Conservation (phyloP, 2,113 vertebrate species). For the Pygoscelis adeliae region DNA sequence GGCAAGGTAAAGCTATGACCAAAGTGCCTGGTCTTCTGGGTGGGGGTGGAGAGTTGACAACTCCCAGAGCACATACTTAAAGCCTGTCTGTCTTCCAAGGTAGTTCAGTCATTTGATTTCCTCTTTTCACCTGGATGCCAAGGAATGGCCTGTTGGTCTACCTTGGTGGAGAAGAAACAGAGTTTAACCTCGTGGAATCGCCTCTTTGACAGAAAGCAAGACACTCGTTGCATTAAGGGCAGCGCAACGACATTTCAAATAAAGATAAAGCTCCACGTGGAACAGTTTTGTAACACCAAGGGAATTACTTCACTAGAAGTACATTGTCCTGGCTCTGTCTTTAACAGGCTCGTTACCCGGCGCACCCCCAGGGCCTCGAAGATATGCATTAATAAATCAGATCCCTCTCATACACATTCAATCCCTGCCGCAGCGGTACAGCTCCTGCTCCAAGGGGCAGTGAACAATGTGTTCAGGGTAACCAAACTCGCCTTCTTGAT, state of each 20-base stretch:
- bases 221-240: rapidly evolving
- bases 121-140: not conserved
- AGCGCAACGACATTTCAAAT: rapidly evolving
- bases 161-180: not conserved
- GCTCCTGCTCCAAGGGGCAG: not conserved
- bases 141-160: rapidly evolving
- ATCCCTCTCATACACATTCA: rapidly evolving
- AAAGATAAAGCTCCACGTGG: not conserved
- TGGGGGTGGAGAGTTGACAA: not conserved
- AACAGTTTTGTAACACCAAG: not conserved
- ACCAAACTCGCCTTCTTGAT: rapidly evolving
- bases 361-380: rapidly evolving
- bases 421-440: not conserved
- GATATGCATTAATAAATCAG: not conserved
- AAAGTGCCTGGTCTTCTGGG: not conserved
- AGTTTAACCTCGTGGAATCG: not conserved
- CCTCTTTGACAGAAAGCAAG: not conserved
- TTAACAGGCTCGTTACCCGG: rapidly evolving
- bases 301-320: not conserved
- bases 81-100: not conserved
- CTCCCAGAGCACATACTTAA: too few species aligned
- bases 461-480: rapidly evolving
- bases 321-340: not conserved
- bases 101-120: not conserved
- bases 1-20: not conserved